Evolutionary conservation across 2,113 vertebrate genomes (phyloP).

Genomic region (Tamias sibiricus): DNA sequence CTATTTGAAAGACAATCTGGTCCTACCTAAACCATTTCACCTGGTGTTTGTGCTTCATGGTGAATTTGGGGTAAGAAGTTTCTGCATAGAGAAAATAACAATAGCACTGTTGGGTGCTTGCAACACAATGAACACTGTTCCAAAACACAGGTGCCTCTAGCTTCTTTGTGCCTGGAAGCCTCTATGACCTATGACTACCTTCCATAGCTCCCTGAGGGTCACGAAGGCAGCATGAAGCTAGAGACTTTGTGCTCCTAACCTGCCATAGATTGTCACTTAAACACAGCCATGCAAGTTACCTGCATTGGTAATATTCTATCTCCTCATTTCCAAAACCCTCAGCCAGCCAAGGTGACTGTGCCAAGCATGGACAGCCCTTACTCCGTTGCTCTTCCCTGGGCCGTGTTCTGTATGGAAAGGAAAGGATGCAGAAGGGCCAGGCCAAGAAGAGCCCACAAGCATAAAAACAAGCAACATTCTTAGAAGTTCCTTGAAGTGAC

Average conservation of each 20-base stretch:
- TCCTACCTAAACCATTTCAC: neutral
- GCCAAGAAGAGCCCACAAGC: neutral
- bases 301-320: fast-evolving
- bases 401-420: neutral
- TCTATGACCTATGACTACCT: neutral
- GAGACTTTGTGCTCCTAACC: neutral
- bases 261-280: neutral
- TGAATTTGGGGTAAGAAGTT: neutral
- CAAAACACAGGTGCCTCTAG: neutral
- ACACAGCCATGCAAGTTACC: neutral
- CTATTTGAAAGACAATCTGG: neutral
- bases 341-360: neutral
- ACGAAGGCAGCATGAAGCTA: neutral
- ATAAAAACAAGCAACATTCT: neutral
- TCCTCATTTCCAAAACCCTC: neutral
- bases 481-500: constrained; percentile 14
- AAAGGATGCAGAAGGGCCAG: constrained; percentile 4
- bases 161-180: neutral
- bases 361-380: neutral
- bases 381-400: neutral
- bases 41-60: neutral
- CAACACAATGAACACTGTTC: neutral
- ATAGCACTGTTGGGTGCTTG: neutral
- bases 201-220: neutral
- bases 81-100: neutral